A percentile compares a stretch with the other conserved stretches of the same genome.
Conservation (phyloP, 2,888 invertebrate genomes). For the Cosmia trapezina region DNA sequence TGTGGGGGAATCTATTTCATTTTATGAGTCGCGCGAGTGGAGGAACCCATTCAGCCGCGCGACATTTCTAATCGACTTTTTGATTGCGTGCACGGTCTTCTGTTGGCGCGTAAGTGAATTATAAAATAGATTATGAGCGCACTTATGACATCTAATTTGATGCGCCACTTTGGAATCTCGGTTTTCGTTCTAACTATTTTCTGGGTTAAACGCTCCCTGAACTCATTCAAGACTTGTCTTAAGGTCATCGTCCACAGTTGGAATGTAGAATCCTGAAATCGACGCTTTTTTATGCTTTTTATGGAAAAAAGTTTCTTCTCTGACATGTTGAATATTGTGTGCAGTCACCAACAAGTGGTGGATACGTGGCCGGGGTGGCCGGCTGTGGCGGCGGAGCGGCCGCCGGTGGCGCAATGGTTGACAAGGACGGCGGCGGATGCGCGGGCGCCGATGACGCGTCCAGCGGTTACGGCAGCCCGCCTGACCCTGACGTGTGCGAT, state of each 20-base stretch:
- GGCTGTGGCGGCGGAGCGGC: conserved; percentile 77
- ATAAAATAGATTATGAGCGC: conserved; percentile 54
- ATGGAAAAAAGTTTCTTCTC: not conserved
- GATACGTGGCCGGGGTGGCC: conserved; percentile 79
- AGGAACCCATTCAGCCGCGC: conserved; percentile 88
- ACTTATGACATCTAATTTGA: conserved; percentile 67
- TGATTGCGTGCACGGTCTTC: conserved; percentile 87
- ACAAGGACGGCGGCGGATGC: conserved; percentile 85
- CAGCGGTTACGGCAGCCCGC: conserved; percentile 94
- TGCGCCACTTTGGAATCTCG: conserved; percentile 1
- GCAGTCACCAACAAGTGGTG: conserved; percentile 86
- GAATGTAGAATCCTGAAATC: not conserved
- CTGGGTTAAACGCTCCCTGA: not conserved
- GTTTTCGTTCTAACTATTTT: not conserved
- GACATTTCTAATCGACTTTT: conserved; percentile 91
- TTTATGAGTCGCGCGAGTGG: conserved; percentile 90
- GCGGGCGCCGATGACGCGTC: conserved; percentile 93
- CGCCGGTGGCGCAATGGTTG: conserved; percentile 76
- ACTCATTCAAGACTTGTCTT: not conserved
- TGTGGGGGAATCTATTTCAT: conserved; percentile 91
- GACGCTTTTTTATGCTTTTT: not conserved
- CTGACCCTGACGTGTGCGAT: conserved; percentile 92
- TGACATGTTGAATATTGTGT: conserved; percentile 31
- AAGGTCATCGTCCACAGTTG: not conserved
- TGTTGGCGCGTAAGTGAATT: conserved; percentile 74